Base-by-base conservation (phyloP, 1,140 invertebrate genomes). In the Lineus longissimus region DNA sequence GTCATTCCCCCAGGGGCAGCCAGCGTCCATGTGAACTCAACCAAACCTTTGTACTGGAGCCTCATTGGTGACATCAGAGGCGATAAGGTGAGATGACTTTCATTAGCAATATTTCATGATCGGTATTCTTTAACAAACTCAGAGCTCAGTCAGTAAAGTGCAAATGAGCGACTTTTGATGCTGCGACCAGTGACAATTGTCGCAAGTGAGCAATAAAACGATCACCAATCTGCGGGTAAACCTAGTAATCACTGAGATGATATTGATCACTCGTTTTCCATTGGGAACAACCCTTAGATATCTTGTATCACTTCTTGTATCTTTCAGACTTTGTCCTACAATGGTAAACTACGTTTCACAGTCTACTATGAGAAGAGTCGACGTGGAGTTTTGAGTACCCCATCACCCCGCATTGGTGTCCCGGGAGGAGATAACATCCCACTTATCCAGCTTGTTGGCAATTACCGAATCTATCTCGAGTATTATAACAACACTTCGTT, bases 301-400 rank as follows among this genome's bases (percentile, higher is more conserved):
- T n/a, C n/a, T n/a, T n/a, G n/a, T n/a, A n/a, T n/a, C n/a, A n/a
- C n/a, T 51, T 51, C 51, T 64, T n/a, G n/a, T n/a, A n/a, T n/a
- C n/a, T 66, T 69, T 11, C 84, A 92, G 82, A 88, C 93, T 0
- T 82, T 89, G 36, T 97, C 95, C 0, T 99, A 98, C 77, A 95
- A 94, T 66, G 95, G 95, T 6, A 89, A 88, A 66, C 80, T 98
- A 1, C 85, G 90, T 61, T 97, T 96, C 77, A 85, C 86, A 15
- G 87, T 91, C 0, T 82, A 87, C 40, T 90, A 89, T 29, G 86
- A 87, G 65, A 71, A 55, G 72, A 73, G 30, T 31, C 65, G 33
- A 55, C 65, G 22, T 60, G 68, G 40, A 51, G 62, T 13, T 23
- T 45, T 22, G 57, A 65, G 70, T 79, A 19, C 76, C 88, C 30